phyloP scores from a whole-genome alignment of 2,888 invertebrate genomes.

The Temnothorax unifasciatus region DNA sequence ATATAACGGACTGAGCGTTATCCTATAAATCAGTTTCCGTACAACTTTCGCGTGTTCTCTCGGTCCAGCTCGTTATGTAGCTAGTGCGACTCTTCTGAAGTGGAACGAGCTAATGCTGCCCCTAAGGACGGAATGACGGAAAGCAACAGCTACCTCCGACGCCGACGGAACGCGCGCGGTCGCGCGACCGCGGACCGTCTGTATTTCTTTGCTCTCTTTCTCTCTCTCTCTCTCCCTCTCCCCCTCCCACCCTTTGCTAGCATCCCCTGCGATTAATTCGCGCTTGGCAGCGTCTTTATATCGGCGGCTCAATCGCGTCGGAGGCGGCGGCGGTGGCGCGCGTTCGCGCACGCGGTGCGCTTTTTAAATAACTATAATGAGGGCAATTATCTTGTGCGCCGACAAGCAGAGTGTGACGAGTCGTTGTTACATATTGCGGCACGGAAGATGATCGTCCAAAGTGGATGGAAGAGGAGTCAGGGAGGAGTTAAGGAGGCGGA shows the following conservation, averaged over 20 bases:
- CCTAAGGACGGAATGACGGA: constrained; percentile 4
- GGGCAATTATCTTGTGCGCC: constrained; percentile 85
- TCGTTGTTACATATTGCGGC: constrained; percentile 82
- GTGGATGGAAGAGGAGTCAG: constrained; percentile 19
- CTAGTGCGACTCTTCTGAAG: neutral
- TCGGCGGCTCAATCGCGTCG: constrained; percentile 68
- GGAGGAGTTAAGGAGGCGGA: constrained; percentile 28
- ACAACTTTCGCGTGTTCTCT: constrained; percentile 1
- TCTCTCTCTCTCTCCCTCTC: neutral
- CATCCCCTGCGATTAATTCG: constrained; percentile 70
- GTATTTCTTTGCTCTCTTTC: constrained; percentile 19
- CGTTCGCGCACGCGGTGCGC: constrained; percentile 64
- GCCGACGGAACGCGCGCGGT: constrained; percentile 52
- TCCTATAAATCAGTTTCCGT: neutral
- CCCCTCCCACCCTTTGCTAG: neutral
- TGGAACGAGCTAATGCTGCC: constrained; percentile 7
- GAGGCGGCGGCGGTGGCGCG: constrained; percentile 63
- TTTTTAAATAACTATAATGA: constrained; percentile 85
- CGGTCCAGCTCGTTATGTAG: constrained; percentile 14
- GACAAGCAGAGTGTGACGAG: constrained; percentile 85
- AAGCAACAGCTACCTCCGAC: constrained; percentile 36
- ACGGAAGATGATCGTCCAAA: constrained; percentile 71
- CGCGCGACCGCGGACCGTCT: constrained; percentile 15
- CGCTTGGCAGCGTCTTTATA: constrained; percentile 71
- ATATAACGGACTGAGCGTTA: neutral